Percentiles rank a stretch among this genome's conserved stretches.
Conservation (phyloP, 2,113 vertebrate genomes). For the Sporophila hypoxantha region DNA sequence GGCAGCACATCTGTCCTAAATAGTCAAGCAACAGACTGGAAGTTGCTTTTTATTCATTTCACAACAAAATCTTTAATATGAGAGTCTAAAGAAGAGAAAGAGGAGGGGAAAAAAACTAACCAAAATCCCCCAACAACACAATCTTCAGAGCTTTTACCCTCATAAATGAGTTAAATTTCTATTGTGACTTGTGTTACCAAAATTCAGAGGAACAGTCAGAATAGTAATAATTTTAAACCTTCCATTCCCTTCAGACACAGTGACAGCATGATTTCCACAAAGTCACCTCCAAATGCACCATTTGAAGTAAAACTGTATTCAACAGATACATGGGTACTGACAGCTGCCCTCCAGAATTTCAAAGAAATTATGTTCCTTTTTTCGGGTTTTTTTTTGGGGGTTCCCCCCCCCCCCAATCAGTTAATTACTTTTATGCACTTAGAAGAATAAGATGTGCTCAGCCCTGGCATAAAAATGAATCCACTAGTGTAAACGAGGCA, state of each 20-base stretch:
- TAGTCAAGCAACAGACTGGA: not conserved
- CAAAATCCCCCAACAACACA: not conserved
- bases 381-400: not conserved
- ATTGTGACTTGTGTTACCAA: not conserved
- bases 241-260: not conserved
- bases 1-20: constrained; percentile 6
- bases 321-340: not conserved
- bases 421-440: not conserved
- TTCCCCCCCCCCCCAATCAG: not conserved
- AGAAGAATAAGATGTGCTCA: not conserved
- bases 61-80: not conserved
- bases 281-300: not conserved
- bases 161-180: not conserved
- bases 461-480: not conserved
- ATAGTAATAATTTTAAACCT: not conserved
- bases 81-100: not conserved
- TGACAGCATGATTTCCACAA: not conserved
- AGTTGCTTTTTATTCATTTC: constrained; percentile 11
- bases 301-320: not conserved
- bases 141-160: not conserved
- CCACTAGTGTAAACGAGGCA: not conserved
- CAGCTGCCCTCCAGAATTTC: not conserved
- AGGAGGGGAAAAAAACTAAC: not conserved
- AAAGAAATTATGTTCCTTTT: not conserved
- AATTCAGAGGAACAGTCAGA: not conserved